Conservation (phyloP, 1,140 invertebrate species). For the Hydropsyche tenuis region DNA sequence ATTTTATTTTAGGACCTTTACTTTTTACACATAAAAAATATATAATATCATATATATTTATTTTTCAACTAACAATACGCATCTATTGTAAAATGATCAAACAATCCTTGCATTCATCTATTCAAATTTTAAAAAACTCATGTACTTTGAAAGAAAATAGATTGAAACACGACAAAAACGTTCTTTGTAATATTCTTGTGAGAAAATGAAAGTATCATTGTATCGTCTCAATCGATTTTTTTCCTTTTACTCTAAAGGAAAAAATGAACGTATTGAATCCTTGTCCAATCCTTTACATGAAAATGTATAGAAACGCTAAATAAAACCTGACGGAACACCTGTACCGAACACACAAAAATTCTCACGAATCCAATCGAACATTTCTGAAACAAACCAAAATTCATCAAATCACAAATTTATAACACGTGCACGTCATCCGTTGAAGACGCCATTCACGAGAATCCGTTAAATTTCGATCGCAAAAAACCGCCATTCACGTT, state of each 20-base stretch:
- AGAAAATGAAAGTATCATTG: conserved; percentile 31
- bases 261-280: conserved; percentile 14
- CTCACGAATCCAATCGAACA: not conserved
- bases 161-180: not conserved
- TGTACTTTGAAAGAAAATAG: not conserved
- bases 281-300: conserved; percentile 19
- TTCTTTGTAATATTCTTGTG: not conserved
- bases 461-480: not conserved
- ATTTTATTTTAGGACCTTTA: no score
- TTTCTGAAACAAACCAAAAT: no score
- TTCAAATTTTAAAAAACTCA: no score
- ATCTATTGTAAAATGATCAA: no score
- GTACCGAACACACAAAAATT: not conserved
- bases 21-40: no score
- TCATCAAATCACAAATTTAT: no score
- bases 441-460: not conserved
- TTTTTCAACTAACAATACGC: no score
- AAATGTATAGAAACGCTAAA: conserved; percentile 18
- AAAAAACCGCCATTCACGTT: not conserved
- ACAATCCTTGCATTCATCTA: no score
- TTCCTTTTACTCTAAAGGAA: not conserved
- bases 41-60: no score
- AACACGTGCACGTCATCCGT: no score
- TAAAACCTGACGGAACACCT: conserved; percentile 28
- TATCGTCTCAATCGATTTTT: conserved; percentile 12